Percentiles rank a stretch among this genome's conserved stretches.
These are phyloP conservation scores for Epinephelus moara DNA, from an alignment of 2,113 vertebrate species.

Conservation along the genomic window DNA sequence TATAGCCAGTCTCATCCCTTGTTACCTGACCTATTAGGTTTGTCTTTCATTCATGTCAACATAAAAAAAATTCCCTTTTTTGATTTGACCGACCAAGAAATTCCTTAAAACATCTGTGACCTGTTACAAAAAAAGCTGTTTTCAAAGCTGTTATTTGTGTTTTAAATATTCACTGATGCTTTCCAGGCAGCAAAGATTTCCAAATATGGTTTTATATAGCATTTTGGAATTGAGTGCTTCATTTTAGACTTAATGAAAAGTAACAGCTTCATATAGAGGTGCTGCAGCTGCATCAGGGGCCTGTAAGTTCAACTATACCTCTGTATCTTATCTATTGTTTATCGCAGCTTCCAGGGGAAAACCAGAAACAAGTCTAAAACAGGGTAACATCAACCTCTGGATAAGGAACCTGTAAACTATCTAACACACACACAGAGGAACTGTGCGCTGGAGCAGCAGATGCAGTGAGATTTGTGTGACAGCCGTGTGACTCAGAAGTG, in stretches of 20 bases:
- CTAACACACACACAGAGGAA: background rate
- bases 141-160: background rate
- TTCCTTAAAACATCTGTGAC: background rate
- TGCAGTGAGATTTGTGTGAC: constrained; percentile 2
- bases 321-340: constrained; percentile 47
- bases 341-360: constrained; percentile 47
- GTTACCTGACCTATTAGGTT: background rate
- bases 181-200: background rate
- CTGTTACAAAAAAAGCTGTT: constrained; percentile 1
- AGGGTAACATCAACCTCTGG: constrained; percentile 14
- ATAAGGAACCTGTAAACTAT: background rate
- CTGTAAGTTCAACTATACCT: constrained; percentile 20
- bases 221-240: background rate
- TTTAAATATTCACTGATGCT: constrained; percentile 2
- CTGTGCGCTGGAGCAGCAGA: constrained; percentile 4
- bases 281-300: constrained; percentile 11
- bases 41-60: background rate
- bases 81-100: background rate
- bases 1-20: background rate
- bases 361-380: constrained; percentile 26
- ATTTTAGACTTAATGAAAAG: background rate
- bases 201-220: background rate
- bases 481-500: constrained; percentile 10
- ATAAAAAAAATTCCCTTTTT: background rate
- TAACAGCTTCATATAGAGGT: background rate